Base-by-base conservation (phyloP, 2,113 vertebrate species). In the Strigops habroptila region DNA sequence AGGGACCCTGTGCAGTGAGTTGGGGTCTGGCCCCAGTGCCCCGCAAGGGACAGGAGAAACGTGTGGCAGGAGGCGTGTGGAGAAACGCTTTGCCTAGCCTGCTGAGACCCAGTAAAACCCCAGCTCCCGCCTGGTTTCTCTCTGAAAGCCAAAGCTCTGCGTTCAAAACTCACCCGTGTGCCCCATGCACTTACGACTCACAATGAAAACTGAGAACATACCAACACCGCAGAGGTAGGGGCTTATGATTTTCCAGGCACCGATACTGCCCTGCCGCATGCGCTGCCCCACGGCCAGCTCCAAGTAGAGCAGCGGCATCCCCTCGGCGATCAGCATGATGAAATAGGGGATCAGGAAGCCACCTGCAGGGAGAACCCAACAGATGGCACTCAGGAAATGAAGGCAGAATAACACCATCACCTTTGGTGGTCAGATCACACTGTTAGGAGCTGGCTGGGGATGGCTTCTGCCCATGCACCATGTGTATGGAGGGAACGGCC, bases 241-340 rank as follows among this genome's bases (percentile, higher is more conserved):
- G 88, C 97, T 99, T 91, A 99, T 98, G 23, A 98, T 95, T 14
- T 96, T 98, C 99, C 99, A 99, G 12, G 99, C 98, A 0, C 99
- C 98, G 0, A 99, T 99, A 97, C 99, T 99, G 51, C 99, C 99
- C 82, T 97, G 97, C 16, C 98, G 98, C 99, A 99, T 99, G 86
- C 98, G 98, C 97, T 99, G 99, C 43, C 99, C 99, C 86, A 99
- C 98, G 0, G 99, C 98, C 63, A 99, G 97, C 90, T 99, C 99
- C 97, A 99, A 31, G 96, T 98, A 99, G 71, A 99, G 98, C 69
- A 99, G 98, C 0, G 99, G 99, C 93, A 99, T 97, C 4, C 99
- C 99, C 97, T 99, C 99, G 5, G 99, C 89, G 1, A 99, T 3
- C 84, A 99, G 96, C 99, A 99, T 99, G 88, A 99, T 24, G 7